Conservation (phyloP, 2,888 invertebrate species). For the Choristoneura rosaceana region DNA sequence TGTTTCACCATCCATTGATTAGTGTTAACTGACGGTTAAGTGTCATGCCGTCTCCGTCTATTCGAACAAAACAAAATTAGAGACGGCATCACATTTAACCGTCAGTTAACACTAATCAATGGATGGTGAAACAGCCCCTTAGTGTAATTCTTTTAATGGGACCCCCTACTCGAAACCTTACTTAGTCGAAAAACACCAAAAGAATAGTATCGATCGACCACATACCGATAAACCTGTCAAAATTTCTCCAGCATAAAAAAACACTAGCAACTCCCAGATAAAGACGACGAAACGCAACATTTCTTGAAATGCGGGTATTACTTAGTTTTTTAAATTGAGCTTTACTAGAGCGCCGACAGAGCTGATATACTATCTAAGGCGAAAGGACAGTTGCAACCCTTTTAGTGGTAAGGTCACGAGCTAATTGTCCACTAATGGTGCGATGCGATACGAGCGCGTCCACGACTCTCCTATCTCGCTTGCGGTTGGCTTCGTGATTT, state of each 20-base stretch:
- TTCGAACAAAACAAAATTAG: no score
- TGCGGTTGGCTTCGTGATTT: slow-evolving; percentile 33
- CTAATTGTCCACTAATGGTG: slow-evolving; percentile 75
- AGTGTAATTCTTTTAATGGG: no score
- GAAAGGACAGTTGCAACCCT: background rate
- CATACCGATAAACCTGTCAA: slow-evolving; percentile 35
- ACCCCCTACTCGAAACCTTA: no score
- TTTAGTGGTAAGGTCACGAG: slow-evolving; percentile 47
- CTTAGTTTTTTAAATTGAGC: background rate
- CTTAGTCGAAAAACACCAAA: background rate
- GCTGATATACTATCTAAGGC: background rate
- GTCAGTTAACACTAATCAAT: no score
- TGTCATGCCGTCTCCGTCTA: no score
- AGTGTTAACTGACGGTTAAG: no score
- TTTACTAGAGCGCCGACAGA: background rate
- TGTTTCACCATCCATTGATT: no score
- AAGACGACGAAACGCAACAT: slow-evolving; percentile 3
- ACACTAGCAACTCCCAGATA: slow-evolving; percentile 47
- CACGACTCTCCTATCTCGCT: slow-evolving; percentile 24
- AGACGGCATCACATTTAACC: no score
- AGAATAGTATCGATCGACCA: slow-evolving; percentile 22
- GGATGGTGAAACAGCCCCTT: no score
- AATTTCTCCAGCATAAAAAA: slow-evolving; percentile 49
- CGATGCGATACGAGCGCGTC: slow-evolving; percentile 53
- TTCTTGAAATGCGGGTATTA: background rate